These are phyloP conservation scores for Nomada goodeniana DNA, from an alignment of 2,888 invertebrate genomes.

Conservation along the genomic window DNA sequence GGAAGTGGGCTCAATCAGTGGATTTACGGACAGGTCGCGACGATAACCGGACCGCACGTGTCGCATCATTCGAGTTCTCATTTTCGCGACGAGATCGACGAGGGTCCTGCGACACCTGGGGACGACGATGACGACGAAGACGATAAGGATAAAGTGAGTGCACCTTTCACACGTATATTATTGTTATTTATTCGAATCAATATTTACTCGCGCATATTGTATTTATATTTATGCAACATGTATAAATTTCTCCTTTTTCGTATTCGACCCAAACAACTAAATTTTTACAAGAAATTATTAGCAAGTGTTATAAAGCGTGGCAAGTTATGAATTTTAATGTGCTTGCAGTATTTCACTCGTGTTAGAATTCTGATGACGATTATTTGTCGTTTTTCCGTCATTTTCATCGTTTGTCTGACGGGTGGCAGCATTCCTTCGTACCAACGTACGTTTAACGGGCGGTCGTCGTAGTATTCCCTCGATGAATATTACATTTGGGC, in stretches of 20 bases:
- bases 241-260: too few species aligned
- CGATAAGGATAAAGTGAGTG: constrained; percentile 92
- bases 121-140: constrained; percentile 93
- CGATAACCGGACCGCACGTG: constrained; percentile 82
- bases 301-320: too few species aligned
- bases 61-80: constrained; percentile 76
- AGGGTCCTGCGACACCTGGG: constrained; percentile 79
- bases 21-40: constrained; percentile 82
- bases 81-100: constrained; percentile 77
- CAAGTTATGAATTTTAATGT: too few species aligned
- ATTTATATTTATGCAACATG: too few species aligned
- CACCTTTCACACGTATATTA: constrained; percentile 36
- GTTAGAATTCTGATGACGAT: too few species aligned
- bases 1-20: constrained; percentile 70
- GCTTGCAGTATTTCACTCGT: background rate
- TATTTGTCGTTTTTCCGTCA: too few species aligned
- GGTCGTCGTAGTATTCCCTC: background rate
- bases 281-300: too few species aligned
- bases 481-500: constrained; percentile 28
- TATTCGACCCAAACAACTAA: too few species aligned
- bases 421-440: background rate
- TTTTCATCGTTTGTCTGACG: too few species aligned
- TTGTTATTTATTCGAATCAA: too few species aligned
- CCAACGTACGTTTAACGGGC: background rate
- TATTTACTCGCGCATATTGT: too few species aligned